Evolutionary conservation across 2,113 vertebrate species (phyloP).

Genomic region (Eurystomus gularis): DNA sequence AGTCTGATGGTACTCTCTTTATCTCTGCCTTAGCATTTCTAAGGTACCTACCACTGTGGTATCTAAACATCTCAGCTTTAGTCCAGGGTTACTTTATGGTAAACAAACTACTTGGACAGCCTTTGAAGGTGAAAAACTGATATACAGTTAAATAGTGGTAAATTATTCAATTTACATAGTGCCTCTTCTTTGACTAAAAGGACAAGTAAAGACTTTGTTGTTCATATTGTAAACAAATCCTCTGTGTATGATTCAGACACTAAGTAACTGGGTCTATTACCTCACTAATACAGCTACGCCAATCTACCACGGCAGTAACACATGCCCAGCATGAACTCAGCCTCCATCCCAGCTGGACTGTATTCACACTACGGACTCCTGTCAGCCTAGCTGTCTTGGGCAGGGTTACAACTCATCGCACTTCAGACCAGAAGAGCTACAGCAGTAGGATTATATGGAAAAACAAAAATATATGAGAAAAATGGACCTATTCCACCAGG

Average conservation of each 20-base stretch:
- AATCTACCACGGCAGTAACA: not conserved
- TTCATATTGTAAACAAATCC: conserved; percentile 41
- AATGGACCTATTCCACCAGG: not conserved
- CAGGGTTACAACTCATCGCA: not conserved
- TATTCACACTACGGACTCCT: not conserved
- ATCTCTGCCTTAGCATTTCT: conserved; percentile 52
- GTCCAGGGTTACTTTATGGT: conserved; percentile 53
- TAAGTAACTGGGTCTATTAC: not conserved
- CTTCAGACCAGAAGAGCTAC: not conserved
- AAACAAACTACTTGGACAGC: conserved; percentile 45
- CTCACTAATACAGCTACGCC: not conserved
- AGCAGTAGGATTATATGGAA: not conserved
- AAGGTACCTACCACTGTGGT: conserved; percentile 32
- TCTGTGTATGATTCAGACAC: conserved; percentile 22
- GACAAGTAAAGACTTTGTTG: conserved; percentile 50
- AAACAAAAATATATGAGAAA: not conserved
- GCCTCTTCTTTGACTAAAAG: conserved; percentile 22
- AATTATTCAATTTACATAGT: conserved; percentile 17
- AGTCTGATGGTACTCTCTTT: conserved; percentile 27
- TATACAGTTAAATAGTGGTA: conserved; percentile 48
- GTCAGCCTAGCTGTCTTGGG: not conserved
- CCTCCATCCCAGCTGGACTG: not conserved
- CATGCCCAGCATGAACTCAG: not conserved
- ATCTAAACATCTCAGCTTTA: conserved; percentile 48
- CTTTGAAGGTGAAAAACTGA: conserved; percentile 61